Base-by-base conservation (phyloP, 2,113 vertebrate genomes). In the Gasterosteus aculeatus region DNA sequence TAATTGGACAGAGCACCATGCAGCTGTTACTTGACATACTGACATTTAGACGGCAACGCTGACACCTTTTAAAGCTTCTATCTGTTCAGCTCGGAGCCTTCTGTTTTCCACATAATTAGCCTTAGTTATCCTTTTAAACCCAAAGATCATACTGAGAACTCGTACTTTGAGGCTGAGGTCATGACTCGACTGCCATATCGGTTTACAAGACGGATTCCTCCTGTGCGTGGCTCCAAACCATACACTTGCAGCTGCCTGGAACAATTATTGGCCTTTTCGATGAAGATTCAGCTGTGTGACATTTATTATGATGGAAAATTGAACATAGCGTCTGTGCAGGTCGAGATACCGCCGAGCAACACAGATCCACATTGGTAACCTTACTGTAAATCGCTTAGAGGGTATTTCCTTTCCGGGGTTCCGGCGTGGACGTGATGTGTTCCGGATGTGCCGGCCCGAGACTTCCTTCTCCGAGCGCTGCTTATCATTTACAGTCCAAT, bases 81-180 rank as follows among this genome's bases (percentile, higher is more conserved):
- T 74, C 78, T 44, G 22, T 53, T 22, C 12, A 38, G 11, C 53
- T 26, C 39, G 3, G 44, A 59, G 68, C 74, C 78, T 46, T 77
- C 66, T 66, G 86, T 64, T 68, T 65, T 65, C 80, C 84, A 31
- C 63, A 38, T 88, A 85, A 93, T 92, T 86, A 87, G 82, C 77
- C 78, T 91, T 57, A 10, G 85, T 87, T 88, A 75, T 83, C 75
- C 73, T 87, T 87, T 91, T 84, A 88, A 93, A 88, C 49, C 75
- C 74, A 62, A 67, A 51, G 77, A 88, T 86, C 82, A 77, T 31
- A 74, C 83, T 67, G 73, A 86, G 85, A 53, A 83, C 80, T 91
- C 90, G 92, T 93, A 75, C 86, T 92, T 91, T 65, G 69, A 84
- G 74, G 80, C 89, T 94, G 92, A 94, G 92, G 91, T 94, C 93